Evolutionary conservation across 2,113 vertebrate genomes (phyloP).

Genomic region (Argyrosomus japonicus): DNA sequence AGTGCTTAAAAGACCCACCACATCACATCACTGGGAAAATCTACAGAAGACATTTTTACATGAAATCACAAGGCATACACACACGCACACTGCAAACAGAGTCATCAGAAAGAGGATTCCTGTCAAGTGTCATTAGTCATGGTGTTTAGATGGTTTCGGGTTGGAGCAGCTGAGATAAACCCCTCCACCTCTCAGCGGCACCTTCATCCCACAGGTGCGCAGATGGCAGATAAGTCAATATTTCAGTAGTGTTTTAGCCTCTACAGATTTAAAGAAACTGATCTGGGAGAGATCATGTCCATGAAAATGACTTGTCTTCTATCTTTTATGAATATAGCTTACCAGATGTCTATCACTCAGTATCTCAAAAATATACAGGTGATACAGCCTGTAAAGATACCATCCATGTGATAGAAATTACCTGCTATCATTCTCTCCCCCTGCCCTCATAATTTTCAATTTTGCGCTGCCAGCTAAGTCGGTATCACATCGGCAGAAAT

Average conservation of each 20-base stretch:
- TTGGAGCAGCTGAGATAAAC: slow-evolving; percentile 14
- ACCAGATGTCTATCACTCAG: slow-evolving; percentile 1
- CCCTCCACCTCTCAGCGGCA: not conserved
- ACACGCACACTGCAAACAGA: not conserved
- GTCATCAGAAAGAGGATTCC: slow-evolving; percentile 8
- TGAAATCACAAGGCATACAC: not conserved
- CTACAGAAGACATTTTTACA: not conserved
- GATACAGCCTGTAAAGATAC: not conserved
- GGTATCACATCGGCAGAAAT: slow-evolving; percentile 2
- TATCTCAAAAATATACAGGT: slow-evolving; percentile 1
- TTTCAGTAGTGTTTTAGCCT: not conserved
- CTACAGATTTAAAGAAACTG: not conserved
- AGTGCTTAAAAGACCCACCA: slow-evolving; percentile 8
- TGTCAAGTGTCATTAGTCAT: slow-evolving; percentile 16
- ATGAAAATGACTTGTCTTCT: not conserved
- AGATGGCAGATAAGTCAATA: slow-evolving; percentile 21
- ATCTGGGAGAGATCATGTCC: not conserved
- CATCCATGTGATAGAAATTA: slow-evolving; percentile 20
- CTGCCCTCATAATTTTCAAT: slow-evolving; percentile 12
- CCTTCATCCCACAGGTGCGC: slow-evolving; percentile 16
- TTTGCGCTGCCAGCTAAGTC: slow-evolving; percentile 6
- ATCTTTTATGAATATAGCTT: slow-evolving; percentile 10
- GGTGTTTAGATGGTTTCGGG: not conserved
- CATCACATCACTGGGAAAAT: not conserved
- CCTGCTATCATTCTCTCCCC: slow-evolving; percentile 8